A percentile compares a stretch with the other conserved stretches of the same genome.
phyloP scores from a whole-genome alignment of 2,888 invertebrate genomes.

The Conistra vaccinii region DNA sequence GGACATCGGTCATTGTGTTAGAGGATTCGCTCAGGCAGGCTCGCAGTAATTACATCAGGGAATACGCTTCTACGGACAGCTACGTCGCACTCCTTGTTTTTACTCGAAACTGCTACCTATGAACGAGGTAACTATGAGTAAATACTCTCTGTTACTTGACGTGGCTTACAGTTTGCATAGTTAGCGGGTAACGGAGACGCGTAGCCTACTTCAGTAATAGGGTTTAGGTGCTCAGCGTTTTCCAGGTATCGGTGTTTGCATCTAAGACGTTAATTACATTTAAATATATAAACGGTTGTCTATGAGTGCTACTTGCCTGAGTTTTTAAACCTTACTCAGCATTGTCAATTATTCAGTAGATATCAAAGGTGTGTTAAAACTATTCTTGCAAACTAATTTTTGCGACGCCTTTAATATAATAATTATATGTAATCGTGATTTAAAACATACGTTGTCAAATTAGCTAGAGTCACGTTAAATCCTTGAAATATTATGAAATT shows the following conservation, averaged over 20 bases:
- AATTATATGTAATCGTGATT: conserved; percentile 3
- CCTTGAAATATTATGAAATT: neutral
- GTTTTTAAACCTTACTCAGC: neutral
- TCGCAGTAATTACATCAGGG: conserved; percentile 88
- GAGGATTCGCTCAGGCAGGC: conserved; percentile 81
- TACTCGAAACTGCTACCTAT: conserved; percentile 72
- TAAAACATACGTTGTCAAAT: neutral
- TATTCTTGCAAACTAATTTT: neutral
- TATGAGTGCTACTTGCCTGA: neutral
- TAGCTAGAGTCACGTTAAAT: neutral
- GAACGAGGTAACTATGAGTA: conserved; percentile 60
- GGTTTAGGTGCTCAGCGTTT: conserved; percentile 37
- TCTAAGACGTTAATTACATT: conserved; percentile 28
- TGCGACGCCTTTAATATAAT: neutral
- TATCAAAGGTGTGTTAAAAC: neutral
- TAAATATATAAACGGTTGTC: conserved; percentile 1
- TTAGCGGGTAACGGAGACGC: conserved; percentile 33
- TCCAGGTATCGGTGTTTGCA: conserved; percentile 21
- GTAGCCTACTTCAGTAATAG: conserved; percentile 47
- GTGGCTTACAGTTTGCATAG: conserved; percentile 55
- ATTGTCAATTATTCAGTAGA: neutral
- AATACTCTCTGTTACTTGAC: conserved; percentile 54
- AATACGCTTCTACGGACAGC: conserved; percentile 78
- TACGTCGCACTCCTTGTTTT: conserved; percentile 77
- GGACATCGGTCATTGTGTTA: conserved; percentile 87